Conservation (phyloP, 2,113 vertebrate genomes). For the Tinamus guttatus region DNA sequence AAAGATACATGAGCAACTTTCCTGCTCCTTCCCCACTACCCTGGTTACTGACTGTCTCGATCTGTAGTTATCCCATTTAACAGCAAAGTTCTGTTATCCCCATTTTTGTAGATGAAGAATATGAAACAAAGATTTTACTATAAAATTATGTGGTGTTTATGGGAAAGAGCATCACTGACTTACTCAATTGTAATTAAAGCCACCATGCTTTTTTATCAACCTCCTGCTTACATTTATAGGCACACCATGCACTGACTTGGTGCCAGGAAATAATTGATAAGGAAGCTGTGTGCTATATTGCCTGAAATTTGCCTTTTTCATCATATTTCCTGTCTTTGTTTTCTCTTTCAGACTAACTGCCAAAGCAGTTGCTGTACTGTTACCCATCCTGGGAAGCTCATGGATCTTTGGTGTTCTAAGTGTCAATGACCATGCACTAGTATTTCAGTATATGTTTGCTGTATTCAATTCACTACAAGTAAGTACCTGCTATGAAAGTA, state of each 20-base stretch:
- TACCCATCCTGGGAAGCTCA: conserved; percentile 94
- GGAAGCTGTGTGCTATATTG: background rate
- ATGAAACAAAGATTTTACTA: background rate
- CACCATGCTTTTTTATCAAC: background rate
- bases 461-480: conserved; percentile 95
- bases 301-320: background rate
- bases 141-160: no score
- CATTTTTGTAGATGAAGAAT: background rate
- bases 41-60: background rate
- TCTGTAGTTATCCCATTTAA: background rate
- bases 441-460: conserved; percentile 96
- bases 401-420: conserved; percentile 97
- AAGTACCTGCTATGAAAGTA: background rate
- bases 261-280: background rate
- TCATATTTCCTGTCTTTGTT: background rate
- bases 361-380: conserved; percentile 93
- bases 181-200: background rate
- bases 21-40: background rate
- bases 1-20: background rate
- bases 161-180: background rate
- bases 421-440: conserved; percentile 85
- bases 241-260: background rate
- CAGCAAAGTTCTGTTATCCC: background rate
- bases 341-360: conserved; percentile 84
- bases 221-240: background rate